phyloP scores from a whole-genome alignment of 1,140 invertebrate genomes.

The Zophobas atratus region DNA sequence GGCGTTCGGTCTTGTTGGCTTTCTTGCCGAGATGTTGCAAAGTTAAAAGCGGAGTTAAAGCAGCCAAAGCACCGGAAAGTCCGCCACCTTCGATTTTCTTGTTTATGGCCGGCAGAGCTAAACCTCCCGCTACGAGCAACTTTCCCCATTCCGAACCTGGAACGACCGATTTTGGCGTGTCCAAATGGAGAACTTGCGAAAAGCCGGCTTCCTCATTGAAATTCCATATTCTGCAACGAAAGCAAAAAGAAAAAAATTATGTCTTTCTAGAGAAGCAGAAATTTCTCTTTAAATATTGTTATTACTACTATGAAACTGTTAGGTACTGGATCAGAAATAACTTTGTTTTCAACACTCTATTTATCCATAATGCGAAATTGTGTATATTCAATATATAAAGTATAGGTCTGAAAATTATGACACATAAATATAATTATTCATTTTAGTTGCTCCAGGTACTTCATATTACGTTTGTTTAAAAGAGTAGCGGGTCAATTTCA shows the following conservation, averaged over 20 bases:
- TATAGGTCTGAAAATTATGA: no score
- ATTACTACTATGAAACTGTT: no score
- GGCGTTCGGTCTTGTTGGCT: slow-evolving; percentile 68
- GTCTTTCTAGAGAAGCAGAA: neutral
- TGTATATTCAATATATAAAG: no score
- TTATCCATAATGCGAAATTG: no score
- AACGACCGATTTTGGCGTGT: slow-evolving; percentile 74
- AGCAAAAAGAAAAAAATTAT: neutral
- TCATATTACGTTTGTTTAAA: no score
- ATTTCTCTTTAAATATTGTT: no score
- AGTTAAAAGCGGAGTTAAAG: slow-evolving; percentile 67
- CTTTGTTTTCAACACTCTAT: no score
- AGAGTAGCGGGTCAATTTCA: no score
- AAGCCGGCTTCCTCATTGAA: slow-evolving; percentile 79
- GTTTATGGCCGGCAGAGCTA: slow-evolving; percentile 70
- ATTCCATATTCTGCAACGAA: slow-evolving; percentile 76
- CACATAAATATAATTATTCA: no score
- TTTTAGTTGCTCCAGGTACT: no score
- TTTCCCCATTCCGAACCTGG: slow-evolving; percentile 75
- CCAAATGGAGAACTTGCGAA: slow-evolving; percentile 77
- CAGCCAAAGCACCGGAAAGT: slow-evolving; percentile 65
- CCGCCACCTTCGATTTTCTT: slow-evolving; percentile 59
- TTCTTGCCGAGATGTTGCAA: slow-evolving; percentile 70
- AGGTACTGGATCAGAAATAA: no score
- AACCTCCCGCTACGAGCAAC: slow-evolving; percentile 73